Conservation (phyloP, 2,888 invertebrate genomes). For the Leptogaster cylindrica region DNA sequence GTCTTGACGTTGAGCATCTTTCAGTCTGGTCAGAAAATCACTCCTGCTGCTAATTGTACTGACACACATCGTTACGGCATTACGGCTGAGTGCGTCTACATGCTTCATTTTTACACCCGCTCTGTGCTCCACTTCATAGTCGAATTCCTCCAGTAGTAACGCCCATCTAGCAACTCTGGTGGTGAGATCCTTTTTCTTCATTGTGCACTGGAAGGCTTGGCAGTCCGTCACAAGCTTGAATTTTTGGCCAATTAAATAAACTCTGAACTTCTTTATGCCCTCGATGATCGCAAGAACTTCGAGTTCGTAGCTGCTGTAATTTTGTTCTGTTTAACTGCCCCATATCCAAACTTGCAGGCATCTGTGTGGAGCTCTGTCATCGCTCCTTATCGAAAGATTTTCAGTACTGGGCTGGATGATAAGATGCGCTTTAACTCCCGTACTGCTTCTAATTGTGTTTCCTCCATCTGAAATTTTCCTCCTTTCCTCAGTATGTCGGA, state of each 20-base stretch:
- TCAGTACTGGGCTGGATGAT: constrained; percentile 43
- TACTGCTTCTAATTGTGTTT: constrained; percentile 42
- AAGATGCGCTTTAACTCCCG: constrained; percentile 43
- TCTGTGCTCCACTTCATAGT: neutral
- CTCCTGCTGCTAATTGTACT: neutral
- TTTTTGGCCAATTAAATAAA: neutral
- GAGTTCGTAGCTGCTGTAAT: neutral
- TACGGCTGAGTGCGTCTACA: neutral
- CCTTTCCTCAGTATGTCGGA: neutral
- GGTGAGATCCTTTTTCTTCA: neutral
- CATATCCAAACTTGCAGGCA: constrained; percentile 48
- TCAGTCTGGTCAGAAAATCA: no score
- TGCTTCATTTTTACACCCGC: neutral
- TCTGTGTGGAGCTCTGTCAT: constrained; percentile 49
- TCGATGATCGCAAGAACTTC: neutral
- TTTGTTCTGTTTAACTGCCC: constrained; percentile 42
- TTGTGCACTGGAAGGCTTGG: neutral
- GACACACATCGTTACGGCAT: neutral
- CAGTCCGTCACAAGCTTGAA: neutral
- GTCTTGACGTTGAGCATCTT: neutral
- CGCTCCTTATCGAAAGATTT: constrained; percentile 45
- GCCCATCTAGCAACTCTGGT: neutral
- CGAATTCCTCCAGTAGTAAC: neutral
- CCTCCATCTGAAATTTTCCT: constrained; percentile 41
- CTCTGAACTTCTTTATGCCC: neutral